Evolutionary conservation across 2,797 vertebrate species (phyloP).

Genomic region (Sciurus vulgaris): DNA sequence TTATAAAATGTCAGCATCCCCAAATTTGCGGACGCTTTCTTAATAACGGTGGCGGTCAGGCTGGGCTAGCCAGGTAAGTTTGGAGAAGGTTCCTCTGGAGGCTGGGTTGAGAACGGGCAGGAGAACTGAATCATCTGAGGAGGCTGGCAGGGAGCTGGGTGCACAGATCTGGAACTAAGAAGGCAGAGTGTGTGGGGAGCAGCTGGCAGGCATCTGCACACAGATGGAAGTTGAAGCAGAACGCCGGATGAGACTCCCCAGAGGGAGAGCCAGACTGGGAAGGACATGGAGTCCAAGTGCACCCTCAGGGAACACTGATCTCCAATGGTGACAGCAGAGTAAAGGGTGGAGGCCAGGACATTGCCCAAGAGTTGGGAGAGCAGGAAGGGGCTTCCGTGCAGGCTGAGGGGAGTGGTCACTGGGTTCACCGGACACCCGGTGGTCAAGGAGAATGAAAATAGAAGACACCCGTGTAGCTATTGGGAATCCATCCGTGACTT

Average conservation of each 20-base stretch:
- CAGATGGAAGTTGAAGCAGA: not conserved
- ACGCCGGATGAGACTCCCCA: not conserved
- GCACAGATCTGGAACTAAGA: not conserved
- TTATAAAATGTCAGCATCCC: constrained; percentile 15
- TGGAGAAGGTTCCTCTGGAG: not conserved
- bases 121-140: accelerated
- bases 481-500: not conserved
- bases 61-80: too few species aligned
- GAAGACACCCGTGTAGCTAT: not conserved
- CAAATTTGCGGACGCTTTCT: not conserved
- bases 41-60: not conserved
- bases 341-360: not conserved
- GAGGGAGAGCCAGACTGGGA: not conserved
- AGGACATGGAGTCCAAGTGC: not conserved
- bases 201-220: accelerated
- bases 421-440: not conserved
- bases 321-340: not conserved
- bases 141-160: not conserved
- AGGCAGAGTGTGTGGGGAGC: accelerated
- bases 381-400: not conserved
- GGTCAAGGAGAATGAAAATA: not conserved
- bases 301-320: not conserved
- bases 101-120: not conserved
- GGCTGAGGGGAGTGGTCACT: not conserved
- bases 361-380: not conserved